These are phyloP conservation scores for Hippopotamus amphibius DNA, from an alignment of 2,113 vertebrate species.

Conservation along the genomic window DNA sequence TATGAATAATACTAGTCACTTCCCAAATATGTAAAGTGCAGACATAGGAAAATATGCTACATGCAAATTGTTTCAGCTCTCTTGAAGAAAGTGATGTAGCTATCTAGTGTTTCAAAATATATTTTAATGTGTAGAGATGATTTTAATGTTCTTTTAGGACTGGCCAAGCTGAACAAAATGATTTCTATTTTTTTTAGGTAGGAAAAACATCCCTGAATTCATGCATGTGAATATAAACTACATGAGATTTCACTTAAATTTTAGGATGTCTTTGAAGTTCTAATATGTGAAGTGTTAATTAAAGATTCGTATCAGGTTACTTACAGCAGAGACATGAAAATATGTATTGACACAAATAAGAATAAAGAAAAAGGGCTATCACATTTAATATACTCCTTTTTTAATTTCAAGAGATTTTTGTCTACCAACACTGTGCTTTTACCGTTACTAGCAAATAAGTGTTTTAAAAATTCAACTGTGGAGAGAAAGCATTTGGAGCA, in stretches of 20 bases:
- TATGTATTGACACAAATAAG: neutral
- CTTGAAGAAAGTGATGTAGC: neutral
- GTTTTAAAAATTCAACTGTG: neutral
- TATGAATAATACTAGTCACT: neutral
- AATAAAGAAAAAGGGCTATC: neutral
- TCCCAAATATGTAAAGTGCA: neutral
- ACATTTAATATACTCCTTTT: neutral
- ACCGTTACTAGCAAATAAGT: neutral
- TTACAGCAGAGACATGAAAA: neutral
- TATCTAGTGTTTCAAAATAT: neutral
- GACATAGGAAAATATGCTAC: neutral
- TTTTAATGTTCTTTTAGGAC: constrained; percentile 31
- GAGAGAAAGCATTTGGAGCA: neutral
- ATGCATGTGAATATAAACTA: neutral
- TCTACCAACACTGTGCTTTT: neutral
- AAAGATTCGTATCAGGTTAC: neutral
- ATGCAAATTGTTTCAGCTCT: neutral
- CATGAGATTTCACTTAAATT: neutral
- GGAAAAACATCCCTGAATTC: neutral
- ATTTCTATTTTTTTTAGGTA: neutral
- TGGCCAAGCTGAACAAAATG: neutral
- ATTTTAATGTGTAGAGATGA: neutral
- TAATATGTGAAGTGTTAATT: neutral
- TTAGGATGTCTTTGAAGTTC: neutral
- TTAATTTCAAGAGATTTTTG: neutral